A percentile compares a stretch with the other conserved stretches of the same genome.
phyloP scores from a whole-genome alignment of 2,888 invertebrate species.

The Hypsopygia costalis region DNA sequence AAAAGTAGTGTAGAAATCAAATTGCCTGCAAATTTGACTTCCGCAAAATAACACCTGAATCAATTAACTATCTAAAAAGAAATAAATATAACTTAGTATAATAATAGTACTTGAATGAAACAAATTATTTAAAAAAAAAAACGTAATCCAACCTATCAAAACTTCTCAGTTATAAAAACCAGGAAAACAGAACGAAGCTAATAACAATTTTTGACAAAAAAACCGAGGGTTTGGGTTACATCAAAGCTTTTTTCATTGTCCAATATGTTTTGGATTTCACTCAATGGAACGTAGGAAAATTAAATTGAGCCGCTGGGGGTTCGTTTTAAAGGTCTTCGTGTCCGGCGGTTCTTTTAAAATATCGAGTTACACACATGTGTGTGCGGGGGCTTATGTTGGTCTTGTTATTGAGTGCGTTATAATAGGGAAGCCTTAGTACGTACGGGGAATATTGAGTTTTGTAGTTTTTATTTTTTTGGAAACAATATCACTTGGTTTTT shows the following conservation, averaged over 20 bases:
- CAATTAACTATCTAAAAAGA: too few species aligned
- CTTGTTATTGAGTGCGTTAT: neutral
- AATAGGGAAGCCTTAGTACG: constrained; percentile 6
- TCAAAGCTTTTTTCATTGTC: constrained; percentile 63
- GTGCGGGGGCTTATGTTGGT: constrained; percentile 29
- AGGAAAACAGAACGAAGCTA: constrained; percentile 33
- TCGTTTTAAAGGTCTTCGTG: constrained; percentile 72
- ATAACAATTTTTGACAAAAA: constrained; percentile 39
- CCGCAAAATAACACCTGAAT: too few species aligned
- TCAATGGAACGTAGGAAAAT: constrained; percentile 66
- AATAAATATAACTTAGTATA: too few species aligned
- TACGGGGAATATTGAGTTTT: constrained; percentile 6
- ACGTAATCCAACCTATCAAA: too few species aligned
- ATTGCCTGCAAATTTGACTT: too few species aligned
- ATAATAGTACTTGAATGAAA: too few species aligned
- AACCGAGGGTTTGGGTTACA: constrained; percentile 57
- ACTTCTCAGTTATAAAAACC: too few species aligned
- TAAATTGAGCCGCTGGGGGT: constrained; percentile 63
- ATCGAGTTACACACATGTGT: constrained; percentile 62
- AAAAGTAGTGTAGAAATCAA: too few species aligned
- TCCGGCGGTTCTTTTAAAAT: constrained; percentile 61
- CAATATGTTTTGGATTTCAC: constrained; percentile 75
- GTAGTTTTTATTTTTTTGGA: constrained; percentile 1
- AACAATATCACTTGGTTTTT: neutral
- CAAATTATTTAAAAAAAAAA: too few species aligned